These are phyloP conservation scores for Drosophila affinis DNA, from an alignment of 2,888 invertebrate species.

Conservation along the genomic window DNA sequence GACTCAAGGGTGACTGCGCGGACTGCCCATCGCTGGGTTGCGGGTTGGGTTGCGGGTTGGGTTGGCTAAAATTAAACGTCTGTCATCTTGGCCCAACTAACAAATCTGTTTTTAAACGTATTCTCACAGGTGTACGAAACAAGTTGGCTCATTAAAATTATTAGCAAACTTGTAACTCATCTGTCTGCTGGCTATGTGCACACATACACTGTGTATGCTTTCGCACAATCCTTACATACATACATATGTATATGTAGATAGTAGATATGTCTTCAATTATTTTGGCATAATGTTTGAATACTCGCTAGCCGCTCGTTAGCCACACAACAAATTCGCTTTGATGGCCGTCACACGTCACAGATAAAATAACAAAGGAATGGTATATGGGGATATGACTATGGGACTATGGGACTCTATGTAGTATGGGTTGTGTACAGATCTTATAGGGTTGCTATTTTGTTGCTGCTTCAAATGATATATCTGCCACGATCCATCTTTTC, in stretches of 20 bases:
- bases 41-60: neutral
- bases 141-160: constrained; percentile 76
- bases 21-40: constrained; percentile 32
- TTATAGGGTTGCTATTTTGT: neutral
- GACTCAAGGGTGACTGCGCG: constrained; percentile 47
- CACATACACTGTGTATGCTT: too few relatives aligned
- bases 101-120: constrained; percentile 76
- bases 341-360: constrained; percentile 43
- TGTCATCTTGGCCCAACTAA: constrained; percentile 53
- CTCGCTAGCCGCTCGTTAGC: constrained; percentile 58
- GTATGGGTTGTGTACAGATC: neutral
- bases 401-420: neutral
- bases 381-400: neutral
- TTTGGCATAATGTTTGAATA: constrained; percentile 21
- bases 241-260: neutral
- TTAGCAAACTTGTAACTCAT: constrained; percentile 58
- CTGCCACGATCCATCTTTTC: neutral
- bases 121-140: constrained; percentile 70
- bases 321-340: constrained; percentile 43
- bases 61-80: constrained; percentile 65
- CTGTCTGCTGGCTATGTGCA: constrained; percentile 7
- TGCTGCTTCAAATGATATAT: neutral
- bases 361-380: constrained; percentile 29
- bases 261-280: constrained; percentile 6
- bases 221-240: neutral